Percentiles rank a stretch among this genome's conserved stretches.
These are phyloP conservation scores for Dryocosmus kuriphilus DNA, from an alignment of 2,888 invertebrate genomes.

Conservation along the genomic window DNA sequence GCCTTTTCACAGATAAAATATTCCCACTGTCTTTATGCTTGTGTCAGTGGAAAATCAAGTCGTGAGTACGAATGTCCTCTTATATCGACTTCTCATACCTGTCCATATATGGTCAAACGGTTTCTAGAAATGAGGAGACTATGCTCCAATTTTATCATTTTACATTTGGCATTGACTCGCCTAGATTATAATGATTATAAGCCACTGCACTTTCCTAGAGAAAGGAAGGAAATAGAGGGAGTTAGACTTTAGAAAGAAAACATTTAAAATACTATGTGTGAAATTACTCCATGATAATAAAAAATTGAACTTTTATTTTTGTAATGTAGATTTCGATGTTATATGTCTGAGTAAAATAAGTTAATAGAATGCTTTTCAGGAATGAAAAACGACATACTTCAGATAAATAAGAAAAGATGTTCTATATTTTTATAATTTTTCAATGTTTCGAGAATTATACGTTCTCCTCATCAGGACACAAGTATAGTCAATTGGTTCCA, in stretches of 20 bases:
- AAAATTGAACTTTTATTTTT: background rate
- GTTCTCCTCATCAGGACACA: no score
- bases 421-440: no score
- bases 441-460: no score
- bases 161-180: background rate
- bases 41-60: background rate
- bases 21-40: background rate
- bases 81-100: background rate
- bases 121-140: background rate
- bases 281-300: background rate
- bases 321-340: no score
- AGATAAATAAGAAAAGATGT: no score
- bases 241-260: background rate
- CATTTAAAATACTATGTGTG: background rate
- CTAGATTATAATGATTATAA: slow-evolving; percentile 7
- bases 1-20: slow-evolving; percentile 11
- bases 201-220: background rate
- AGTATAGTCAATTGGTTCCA: no score
- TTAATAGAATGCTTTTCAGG: no score
- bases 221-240: background rate
- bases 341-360: no score
- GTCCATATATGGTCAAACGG: background rate
- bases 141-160: background rate
- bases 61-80: background rate
- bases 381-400: no score